Evolutionary conservation across 2,888 invertebrate species (phyloP).

Genomic region (Epistrophella euchroma): DNA sequence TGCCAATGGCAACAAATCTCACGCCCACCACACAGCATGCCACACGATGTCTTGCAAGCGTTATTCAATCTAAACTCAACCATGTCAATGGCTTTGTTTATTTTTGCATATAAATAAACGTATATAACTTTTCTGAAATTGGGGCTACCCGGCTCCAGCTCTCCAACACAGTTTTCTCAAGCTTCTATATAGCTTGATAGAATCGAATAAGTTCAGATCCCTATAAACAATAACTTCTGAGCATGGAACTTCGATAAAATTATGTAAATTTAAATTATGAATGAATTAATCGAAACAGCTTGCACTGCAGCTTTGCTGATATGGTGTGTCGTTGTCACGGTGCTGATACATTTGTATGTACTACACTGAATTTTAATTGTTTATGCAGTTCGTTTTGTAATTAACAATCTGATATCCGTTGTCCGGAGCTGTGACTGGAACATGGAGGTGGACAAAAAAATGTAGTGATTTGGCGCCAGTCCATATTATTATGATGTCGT

Average conservation of each 20-base stretch:
- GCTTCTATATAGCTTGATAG: conserved; percentile 19
- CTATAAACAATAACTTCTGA: conserved; percentile 35
- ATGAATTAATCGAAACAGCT: conserved; percentile 59
- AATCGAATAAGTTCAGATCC: conserved; percentile 46
- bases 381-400: conserved; percentile 59
- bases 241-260: conserved; percentile 60
- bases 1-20: conserved; percentile 69
- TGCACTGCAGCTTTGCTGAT: conserved; percentile 37
- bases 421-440: conserved; percentile 16
- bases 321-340: conserved; percentile 30
- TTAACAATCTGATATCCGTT: conserved; percentile 59
- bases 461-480: conserved; percentile 68
- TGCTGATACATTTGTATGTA: conserved; percentile 47
- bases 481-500: conserved; percentile 63
- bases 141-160: background rate
- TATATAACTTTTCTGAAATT: background rate
- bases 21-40: conserved; percentile 68
- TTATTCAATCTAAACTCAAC: conserved; percentile 14
- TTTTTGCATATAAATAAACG: conserved; percentile 53
- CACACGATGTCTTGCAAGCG: conserved; percentile 37
- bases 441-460: conserved; percentile 63
- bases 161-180: background rate
- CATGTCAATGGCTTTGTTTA: conserved; percentile 49
- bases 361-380: conserved; percentile 62
- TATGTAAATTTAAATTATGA: conserved; percentile 73